phyloP scores from a whole-genome alignment of 37 sponge, comb jelly and placozoan genomes.

The Aplysina aerophoba region DNA sequence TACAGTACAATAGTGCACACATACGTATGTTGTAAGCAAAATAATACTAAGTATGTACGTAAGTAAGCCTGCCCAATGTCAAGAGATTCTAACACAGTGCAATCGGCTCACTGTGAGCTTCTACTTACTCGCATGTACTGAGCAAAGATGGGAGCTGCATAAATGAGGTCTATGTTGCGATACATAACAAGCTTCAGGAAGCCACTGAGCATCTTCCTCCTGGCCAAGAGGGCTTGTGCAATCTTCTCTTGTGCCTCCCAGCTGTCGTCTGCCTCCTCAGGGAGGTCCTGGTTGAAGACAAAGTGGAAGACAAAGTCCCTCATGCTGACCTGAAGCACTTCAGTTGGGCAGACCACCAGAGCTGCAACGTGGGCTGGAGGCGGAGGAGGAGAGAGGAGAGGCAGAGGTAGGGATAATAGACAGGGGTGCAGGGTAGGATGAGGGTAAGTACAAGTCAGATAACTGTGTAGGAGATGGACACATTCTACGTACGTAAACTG shows the following conservation, averaged over 20 bases:
- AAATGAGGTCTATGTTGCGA: constrained; percentile 62
- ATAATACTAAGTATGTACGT: background rate
- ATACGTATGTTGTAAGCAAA: background rate
- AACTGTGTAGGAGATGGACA: no score
- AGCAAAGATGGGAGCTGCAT: constrained; percentile 81
- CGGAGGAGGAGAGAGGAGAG: background rate
- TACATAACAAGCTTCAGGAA: constrained; percentile 86
- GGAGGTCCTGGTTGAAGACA: constrained; percentile 20
- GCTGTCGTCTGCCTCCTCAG: constrained; percentile 19
- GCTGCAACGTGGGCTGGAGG: background rate
- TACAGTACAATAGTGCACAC: background rate
- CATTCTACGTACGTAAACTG: no score
- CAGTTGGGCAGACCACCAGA: constrained; percentile 15
- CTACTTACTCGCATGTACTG: constrained; percentile 80
- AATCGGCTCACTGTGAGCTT: no score
- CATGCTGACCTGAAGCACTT: constrained; percentile 24
- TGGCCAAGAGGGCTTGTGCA: constrained; percentile 77
- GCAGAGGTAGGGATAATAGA: background rate
- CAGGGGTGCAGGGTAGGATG: background rate
- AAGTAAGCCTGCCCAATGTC: background rate
- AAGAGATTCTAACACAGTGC: background rate
- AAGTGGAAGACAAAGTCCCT: constrained; percentile 27
- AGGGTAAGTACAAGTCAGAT: no score
- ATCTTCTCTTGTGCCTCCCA: constrained; percentile 52
- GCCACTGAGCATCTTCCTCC: constrained; percentile 74